Evolutionary conservation across 2,888 invertebrate genomes (phyloP).

Genomic region (Cantharis nigra): DNA sequence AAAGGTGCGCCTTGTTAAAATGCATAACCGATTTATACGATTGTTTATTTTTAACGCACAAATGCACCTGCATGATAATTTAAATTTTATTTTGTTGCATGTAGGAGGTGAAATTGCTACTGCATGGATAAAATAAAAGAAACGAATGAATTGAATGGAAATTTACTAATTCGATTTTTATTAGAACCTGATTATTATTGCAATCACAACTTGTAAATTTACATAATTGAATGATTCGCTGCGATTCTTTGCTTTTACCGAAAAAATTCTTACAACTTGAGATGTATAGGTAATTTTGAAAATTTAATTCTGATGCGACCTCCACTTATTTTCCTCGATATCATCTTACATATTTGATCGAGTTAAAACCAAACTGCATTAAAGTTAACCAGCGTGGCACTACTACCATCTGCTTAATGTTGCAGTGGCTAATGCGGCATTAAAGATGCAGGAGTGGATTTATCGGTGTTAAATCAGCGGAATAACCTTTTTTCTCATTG

Average conservation of each 20-base stretch:
- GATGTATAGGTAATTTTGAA: neutral
- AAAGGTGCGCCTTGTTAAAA: neutral
- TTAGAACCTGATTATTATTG: neutral
- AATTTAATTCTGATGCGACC: neutral
- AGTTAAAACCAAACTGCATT: neutral
- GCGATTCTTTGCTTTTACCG: neutral
- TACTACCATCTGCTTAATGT: neutral
- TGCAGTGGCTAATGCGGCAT: neutral
- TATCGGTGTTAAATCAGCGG: neutral
- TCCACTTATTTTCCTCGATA: neutral
- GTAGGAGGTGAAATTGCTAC: neutral
- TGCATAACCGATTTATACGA: conserved; percentile 4
- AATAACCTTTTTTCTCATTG: neutral
- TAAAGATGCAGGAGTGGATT: neutral
- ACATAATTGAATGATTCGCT: neutral
- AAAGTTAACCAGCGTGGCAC: neutral
- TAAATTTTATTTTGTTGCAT: conserved; percentile 1
- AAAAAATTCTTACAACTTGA: neutral
- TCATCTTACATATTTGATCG: neutral
- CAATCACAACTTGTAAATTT: neutral
- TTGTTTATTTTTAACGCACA: neutral
- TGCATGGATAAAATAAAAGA: neutral
- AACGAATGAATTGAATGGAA: neutral
- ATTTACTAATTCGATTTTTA: neutral
- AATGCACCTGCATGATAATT: conserved; percentile 10